phyloP scores from a whole-genome alignment of 2,113 vertebrate genomes.

The Dolichallabes microphthalmus region DNA sequence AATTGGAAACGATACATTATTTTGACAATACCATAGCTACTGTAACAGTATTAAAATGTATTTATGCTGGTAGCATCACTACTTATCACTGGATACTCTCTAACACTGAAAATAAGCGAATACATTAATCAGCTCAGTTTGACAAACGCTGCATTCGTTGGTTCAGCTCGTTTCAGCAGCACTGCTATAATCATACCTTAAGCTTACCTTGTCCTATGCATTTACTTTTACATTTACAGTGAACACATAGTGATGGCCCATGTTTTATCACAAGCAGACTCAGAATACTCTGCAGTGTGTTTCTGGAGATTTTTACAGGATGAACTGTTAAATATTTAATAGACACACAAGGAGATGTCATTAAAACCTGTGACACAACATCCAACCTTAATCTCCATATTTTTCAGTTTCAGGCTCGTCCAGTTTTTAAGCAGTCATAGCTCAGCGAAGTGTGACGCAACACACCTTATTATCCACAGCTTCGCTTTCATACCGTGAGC shows the following conservation, averaged over 20 bases:
- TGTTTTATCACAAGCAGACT: conserved; percentile 11
- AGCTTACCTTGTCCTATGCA: neutral
- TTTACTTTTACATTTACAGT: neutral
- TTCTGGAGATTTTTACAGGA: conserved; percentile 69
- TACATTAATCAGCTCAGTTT: neutral
- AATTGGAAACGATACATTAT: neutral
- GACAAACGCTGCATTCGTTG: neutral
- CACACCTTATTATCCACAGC: conserved; percentile 70
- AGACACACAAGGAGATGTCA: conserved; percentile 75
- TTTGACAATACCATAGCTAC: neutral
- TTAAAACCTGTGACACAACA: conserved; percentile 70
- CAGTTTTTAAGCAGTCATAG: conserved; percentile 67
- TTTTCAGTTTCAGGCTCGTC: conserved; percentile 56
- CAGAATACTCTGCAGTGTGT: conserved; percentile 55
- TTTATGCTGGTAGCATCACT: neutral
- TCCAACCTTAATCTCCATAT: conserved; percentile 64
- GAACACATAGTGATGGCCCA: neutral
- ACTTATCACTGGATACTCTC: neutral
- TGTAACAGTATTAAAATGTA: neutral
- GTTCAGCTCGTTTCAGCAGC: neutral
- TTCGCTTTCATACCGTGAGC: conserved; percentile 52
- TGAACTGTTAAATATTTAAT: conserved; percentile 79
- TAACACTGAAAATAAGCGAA: neutral
- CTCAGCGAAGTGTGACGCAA: conserved; percentile 74
- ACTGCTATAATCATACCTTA: neutral